These are phyloP conservation scores for Falco peregrinus DNA, from an alignment of 2,797 vertebrate genomes.

Conservation along the genomic window DNA sequence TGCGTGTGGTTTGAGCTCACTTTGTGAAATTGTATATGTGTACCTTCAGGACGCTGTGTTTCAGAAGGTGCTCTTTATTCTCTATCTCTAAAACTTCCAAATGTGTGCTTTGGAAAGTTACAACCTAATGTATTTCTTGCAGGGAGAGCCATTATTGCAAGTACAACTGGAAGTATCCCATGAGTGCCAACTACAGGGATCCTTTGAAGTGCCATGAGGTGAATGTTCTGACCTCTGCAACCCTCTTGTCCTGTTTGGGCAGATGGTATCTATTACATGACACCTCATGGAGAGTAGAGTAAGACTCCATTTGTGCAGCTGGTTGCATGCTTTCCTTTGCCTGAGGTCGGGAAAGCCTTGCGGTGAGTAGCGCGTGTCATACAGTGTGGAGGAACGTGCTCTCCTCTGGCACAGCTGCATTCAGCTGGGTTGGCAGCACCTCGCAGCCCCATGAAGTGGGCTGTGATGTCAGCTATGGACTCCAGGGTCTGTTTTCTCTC, in stretches of 20 bases:
- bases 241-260: background rate
- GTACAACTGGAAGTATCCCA: background rate
- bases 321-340: background rate
- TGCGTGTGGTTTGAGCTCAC: background rate
- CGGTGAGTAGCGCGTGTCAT: rapidly evolving
- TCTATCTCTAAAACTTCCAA: background rate
- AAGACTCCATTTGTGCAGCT: background rate
- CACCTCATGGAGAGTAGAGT: background rate
- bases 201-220: background rate
- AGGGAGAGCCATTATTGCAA: background rate
- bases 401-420: background rate
- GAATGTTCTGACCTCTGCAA: background rate
- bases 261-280: background rate
- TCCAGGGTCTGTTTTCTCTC: background rate
- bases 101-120: background rate
- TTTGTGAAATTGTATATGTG: background rate
- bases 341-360: background rate
- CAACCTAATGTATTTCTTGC: background rate
- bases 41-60: background rate
- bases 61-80: background rate
- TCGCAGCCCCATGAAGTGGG: background rate
- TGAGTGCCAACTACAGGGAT: background rate
- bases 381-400: rapidly evolving
- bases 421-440: background rate
- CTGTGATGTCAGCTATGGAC: background rate